Conservation (phyloP, 2,113 vertebrate genomes). For the Chionis minor region DNA sequence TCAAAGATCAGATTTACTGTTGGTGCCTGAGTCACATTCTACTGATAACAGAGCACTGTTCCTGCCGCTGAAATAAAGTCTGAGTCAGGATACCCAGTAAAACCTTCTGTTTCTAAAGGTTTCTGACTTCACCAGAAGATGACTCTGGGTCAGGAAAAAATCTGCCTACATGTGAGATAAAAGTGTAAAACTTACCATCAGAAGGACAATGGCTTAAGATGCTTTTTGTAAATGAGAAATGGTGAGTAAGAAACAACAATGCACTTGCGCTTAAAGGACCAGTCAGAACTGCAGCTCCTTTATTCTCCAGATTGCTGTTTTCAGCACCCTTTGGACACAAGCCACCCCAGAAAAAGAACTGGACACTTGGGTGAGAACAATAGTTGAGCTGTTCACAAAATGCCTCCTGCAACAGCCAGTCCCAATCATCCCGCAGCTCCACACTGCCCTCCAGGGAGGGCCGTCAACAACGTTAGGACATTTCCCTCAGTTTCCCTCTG, state of each 20-base stretch:
- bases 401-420: background rate
- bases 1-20: slow-evolving; percentile 37
- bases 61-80: background rate
- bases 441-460: slow-evolving; percentile 54
- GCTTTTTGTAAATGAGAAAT: background rate
- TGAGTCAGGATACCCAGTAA: slow-evolving; percentile 42
- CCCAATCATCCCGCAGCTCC: background rate
- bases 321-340: slow-evolving; percentile 1
- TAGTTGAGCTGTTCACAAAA: background rate
- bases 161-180: background rate
- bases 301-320: slow-evolving; percentile 1
- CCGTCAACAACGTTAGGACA: background rate
- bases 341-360: slow-evolving; percentile 11
- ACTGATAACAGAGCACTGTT: slow-evolving; percentile 15
- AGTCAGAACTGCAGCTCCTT: background rate
- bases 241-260: background rate
- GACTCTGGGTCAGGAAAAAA: background rate
- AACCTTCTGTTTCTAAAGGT: slow-evolving; percentile 12
- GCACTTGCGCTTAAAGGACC: background rate
- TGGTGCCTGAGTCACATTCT: slow-evolving; percentile 39
- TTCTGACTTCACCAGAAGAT: background rate
- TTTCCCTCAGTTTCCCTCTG: slow-evolving; percentile 22
- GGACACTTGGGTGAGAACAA: slow-evolving; percentile 28
- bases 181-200: background rate
- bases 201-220: background rate